Evolutionary conservation across 2,888 invertebrate genomes (phyloP).

Genomic region (Vesta saturnalis): DNA sequence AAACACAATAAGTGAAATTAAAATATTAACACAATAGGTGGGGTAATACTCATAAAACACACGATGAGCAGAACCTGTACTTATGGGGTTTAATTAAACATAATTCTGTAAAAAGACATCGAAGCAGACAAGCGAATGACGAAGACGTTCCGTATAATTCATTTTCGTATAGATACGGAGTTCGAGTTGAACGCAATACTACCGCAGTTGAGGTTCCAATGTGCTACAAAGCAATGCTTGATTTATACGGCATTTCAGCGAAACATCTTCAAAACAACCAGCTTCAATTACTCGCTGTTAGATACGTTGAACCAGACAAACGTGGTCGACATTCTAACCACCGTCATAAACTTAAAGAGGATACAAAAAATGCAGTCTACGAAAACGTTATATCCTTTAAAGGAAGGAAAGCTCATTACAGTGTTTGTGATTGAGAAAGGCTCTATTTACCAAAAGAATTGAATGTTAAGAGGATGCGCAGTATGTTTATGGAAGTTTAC

Average conservation of each 20-base stretch:
- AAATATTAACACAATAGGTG: no score
- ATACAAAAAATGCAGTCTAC: background rate
- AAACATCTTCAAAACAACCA: constrained; percentile 1
- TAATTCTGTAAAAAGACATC: background rate
- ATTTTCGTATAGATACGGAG: constrained; percentile 7
- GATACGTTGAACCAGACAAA: background rate
- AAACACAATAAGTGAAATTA: no score
- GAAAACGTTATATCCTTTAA: constrained; percentile 3
- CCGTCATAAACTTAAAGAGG: constrained; percentile 10
- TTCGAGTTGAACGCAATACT: background rate
- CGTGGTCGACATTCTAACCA: background rate
- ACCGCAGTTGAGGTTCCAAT: constrained; percentile 8
- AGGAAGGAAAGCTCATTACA: constrained; percentile 9
- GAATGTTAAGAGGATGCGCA: background rate
- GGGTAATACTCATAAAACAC: background rate
- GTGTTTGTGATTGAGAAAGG: background rate
- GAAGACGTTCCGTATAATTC: background rate
- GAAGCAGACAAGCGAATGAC: constrained; percentile 3
- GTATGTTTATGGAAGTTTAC: background rate
- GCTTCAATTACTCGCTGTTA: background rate
- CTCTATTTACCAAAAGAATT: constrained; percentile 1
- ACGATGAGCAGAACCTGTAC: background rate
- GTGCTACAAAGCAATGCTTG: constrained; percentile 1
- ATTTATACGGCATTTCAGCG: constrained; percentile 4
- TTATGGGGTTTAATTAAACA: background rate